Evolutionary conservation across 2,797 vertebrate species (phyloP).

Genomic region (Enteromius radiatus): DNA sequence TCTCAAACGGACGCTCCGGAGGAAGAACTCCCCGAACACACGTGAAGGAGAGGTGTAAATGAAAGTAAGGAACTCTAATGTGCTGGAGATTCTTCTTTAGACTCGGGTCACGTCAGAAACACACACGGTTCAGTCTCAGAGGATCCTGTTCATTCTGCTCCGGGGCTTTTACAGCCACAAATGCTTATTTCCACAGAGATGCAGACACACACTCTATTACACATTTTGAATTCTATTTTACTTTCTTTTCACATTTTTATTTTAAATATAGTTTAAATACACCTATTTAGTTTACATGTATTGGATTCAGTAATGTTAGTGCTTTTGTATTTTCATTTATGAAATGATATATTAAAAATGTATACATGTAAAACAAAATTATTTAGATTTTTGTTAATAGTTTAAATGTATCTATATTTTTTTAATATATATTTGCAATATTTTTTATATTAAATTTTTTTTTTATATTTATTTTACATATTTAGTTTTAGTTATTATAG

Average conservation of each 20-base stretch:
- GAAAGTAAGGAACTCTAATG: slow-evolving; percentile 66
- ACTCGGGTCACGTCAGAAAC: background rate
- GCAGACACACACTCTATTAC: background rate
- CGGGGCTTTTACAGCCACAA: slow-evolving; percentile 34
- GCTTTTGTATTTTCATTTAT: background rate
- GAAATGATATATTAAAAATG: background rate
- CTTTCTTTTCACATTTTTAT: background rate
- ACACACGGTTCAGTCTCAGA: background rate
- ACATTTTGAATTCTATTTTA: background rate
- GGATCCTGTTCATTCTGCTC: slow-evolving; percentile 21
- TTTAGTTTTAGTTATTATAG: background rate
- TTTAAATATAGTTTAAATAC: background rate
- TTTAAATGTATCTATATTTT: no score
- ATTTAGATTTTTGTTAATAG: no score
- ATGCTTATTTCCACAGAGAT: slow-evolving; percentile 39
- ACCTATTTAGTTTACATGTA: background rate
- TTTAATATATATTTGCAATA: no score
- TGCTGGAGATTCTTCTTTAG: background rate
- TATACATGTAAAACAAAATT: background rate
- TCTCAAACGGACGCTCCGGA: slow-evolving; percentile 69
- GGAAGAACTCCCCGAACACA: slow-evolving; percentile 74
- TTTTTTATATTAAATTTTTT: no score
- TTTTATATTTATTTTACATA: no score
- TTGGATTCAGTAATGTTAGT: background rate
- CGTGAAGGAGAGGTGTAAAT: slow-evolving; percentile 81